These are phyloP conservation scores for Conistra vaccinii DNA, from an alignment of 2,888 invertebrate species.

Conservation along the genomic window DNA sequence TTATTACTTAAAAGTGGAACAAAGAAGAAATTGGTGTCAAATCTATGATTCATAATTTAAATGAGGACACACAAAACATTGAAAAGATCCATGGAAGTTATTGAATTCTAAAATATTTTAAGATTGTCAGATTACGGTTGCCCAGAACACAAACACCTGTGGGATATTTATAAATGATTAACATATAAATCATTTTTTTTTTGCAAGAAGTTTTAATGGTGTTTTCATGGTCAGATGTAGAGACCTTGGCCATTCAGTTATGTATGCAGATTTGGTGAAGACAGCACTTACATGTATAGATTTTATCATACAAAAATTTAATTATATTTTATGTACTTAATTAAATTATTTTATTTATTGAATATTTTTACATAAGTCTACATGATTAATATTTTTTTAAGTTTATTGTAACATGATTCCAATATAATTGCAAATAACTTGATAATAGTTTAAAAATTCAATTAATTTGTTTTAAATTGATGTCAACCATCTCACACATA, in stretches of 20 bases:
- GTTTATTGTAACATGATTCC: neutral
- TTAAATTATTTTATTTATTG: neutral
- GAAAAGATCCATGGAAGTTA: neutral
- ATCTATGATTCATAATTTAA: neutral
- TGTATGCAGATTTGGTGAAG: neutral
- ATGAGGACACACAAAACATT: neutral
- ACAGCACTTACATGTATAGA: neutral
- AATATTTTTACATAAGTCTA: neutral
- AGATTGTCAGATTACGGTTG: neutral
- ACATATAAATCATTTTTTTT: neutral
- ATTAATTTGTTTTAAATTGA: constrained; percentile 9
- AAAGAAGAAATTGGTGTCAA: neutral
- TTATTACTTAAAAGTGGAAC: neutral
- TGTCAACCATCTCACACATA: neutral
- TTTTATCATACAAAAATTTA: neutral
- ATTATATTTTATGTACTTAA: too few species aligned
- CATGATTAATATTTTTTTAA: neutral
- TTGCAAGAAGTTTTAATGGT: neutral
- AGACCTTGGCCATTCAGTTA: neutral
- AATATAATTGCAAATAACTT: neutral
- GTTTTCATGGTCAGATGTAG: neutral
- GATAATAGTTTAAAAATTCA: neutral
- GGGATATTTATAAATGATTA: neutral
- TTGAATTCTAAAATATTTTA: constrained; percentile 1
- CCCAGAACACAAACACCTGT: neutral